Evolutionary conservation across 2,797 vertebrate species (phyloP), one percentile per base, ranked within the genome.

Genomic region (Artibeus lituratus): DNA sequence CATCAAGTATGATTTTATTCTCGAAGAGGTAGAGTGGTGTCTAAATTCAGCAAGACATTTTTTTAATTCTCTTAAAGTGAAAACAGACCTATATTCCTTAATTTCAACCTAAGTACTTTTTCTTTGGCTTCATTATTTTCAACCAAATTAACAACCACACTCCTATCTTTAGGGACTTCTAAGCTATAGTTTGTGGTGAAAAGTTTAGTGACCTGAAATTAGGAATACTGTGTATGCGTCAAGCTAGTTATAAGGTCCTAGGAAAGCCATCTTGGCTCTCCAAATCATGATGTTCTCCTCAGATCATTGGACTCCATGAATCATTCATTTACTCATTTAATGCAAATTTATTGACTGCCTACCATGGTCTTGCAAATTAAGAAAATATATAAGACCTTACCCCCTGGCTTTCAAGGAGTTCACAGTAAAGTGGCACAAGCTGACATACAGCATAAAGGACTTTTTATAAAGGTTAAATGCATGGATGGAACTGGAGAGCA

Each of bases 1-100:
- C 2, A 73, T 39, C 24, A 80, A 91, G 42, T 76, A 82, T 62
- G 44, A 35, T 94, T 96, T 95, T 84, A 78, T 69, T 72, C 57
- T 77, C 84, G 35, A 96, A 96, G 35, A 67, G 62, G 44, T 55
- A 10, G 84, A 87, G 32, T 70, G n/a, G 19, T 42, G 90, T 84
- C 78, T 93, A 77, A 96, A 89, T 93, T 91, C 87, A 90, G 85
- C 44, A 90, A 87, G 67, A 19, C 18, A 90, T 2, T 29, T 94
- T 94, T 74, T 89, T 47, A 55, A 65, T 90, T 91, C 92, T 82
- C 62, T 96, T 70, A 67, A 94, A 87, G 67, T 73, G 32, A 84
- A 84, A 95, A 89, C 22, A 53, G 24, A 32, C 4, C 8, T 65
- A 62, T 37, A 87, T 57, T 7, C 15, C 26, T 87, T 77, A 74